These are phyloP conservation scores for Drosophila pullipes DNA, from an alignment of 2,888 invertebrate species.

Conservation along the genomic window DNA sequence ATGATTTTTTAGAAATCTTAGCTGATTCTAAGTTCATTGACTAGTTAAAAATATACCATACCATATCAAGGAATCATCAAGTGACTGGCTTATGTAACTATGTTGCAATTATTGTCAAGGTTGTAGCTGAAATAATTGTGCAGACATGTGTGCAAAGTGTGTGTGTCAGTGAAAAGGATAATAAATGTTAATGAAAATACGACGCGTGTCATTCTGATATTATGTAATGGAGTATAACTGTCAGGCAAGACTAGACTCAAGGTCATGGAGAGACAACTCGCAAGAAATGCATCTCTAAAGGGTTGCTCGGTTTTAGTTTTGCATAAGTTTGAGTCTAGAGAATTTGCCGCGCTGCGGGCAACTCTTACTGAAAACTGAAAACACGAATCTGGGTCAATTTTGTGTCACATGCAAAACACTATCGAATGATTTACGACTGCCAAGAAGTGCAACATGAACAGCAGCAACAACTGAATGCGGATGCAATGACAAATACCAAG, in stretches of 20 bases:
- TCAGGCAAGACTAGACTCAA: conserved; percentile 18
- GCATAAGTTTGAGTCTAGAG: conserved; percentile 34
- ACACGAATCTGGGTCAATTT: conserved; percentile 45
- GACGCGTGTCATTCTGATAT: conserved; percentile 50
- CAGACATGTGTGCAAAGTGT: conserved; percentile 37
- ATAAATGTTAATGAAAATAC: background rate
- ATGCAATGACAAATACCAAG: conserved; percentile 30
- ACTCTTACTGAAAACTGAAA: conserved; percentile 17
- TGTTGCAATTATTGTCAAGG: conserved; percentile 21
- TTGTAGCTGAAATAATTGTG: background rate
- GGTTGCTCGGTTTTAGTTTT: conserved; percentile 37
- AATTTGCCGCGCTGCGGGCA: conserved; percentile 48
- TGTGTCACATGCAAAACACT: conserved; percentile 70
- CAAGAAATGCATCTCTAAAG: conserved; percentile 20
- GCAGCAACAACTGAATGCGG: conserved; percentile 48
- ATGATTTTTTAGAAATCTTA: background rate
- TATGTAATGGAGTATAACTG: conserved; percentile 23
- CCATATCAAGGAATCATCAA: conserved; percentile 4
- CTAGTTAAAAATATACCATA: background rate
- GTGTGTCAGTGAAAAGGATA: conserved; percentile 41
- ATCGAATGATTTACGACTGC: conserved; percentile 68
- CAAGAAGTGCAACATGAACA: conserved; percentile 32
- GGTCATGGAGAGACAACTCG: conserved; percentile 20
- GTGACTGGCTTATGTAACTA: background rate
- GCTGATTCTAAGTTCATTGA: background rate